A percentile compares a stretch with the other conserved stretches of the same genome.
Evolutionary conservation across 2,113 vertebrate species (phyloP).

Genomic region (Alligator sinensis): DNA sequence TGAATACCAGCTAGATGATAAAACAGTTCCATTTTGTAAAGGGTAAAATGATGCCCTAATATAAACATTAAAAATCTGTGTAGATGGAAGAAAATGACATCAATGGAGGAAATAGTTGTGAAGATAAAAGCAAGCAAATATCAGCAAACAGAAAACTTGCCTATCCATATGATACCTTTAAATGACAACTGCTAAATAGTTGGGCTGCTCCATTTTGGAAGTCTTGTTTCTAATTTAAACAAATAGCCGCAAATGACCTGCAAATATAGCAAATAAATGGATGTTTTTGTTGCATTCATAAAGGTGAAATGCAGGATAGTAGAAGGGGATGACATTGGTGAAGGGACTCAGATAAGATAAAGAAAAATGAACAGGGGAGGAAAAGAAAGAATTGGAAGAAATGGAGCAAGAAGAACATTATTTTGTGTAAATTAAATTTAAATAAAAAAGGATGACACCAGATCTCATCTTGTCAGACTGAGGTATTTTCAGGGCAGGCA

Average conservation of each 20-base stretch:
- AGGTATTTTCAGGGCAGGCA: slow-evolving; percentile 59
- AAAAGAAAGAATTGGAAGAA: slow-evolving; percentile 75
- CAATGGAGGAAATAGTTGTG: neutral
- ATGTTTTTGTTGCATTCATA: slow-evolving; percentile 9
- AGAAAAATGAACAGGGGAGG: slow-evolving; percentile 68
- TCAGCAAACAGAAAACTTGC: neutral
- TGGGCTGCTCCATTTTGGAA: neutral
- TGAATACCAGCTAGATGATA: neutral
- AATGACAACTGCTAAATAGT: slow-evolving; percentile 20
- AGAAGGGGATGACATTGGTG: slow-evolving; percentile 59
- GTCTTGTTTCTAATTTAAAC: slow-evolving; percentile 39
- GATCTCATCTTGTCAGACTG: slow-evolving; percentile 70
- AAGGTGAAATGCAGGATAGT: slow-evolving; percentile 48
- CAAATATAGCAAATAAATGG: slow-evolving; percentile 24
- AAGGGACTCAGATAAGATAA: slow-evolving; percentile 61
- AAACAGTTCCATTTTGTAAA: neutral
- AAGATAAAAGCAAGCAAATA: neutral
- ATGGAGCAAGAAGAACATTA: slow-evolving; percentile 78
- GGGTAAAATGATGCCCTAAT: slow-evolving; percentile 11
- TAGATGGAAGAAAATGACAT: neutral
- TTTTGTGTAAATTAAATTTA: slow-evolving; percentile 80
- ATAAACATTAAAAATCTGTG: neutral
- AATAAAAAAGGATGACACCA: slow-evolving; percentile 76
- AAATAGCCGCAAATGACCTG: neutral
- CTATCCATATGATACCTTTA: neutral